phyloP scores from a whole-genome alignment of 2,888 invertebrate species.

The Macaria notata region DNA sequence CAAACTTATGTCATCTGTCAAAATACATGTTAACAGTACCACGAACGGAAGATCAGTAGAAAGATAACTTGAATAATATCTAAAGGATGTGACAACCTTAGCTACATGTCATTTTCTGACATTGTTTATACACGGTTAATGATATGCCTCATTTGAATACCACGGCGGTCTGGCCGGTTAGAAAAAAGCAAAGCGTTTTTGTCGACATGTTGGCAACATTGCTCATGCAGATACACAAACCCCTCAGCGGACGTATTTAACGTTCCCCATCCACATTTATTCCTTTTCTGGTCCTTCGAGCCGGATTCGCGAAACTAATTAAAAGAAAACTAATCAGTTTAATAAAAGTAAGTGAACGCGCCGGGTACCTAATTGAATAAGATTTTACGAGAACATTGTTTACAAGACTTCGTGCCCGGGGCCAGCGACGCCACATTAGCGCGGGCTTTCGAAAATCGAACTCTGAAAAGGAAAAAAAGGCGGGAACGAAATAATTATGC shows the following conservation, averaged over 20 bases:
- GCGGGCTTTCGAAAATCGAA: slow-evolving; percentile 73
- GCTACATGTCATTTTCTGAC: slow-evolving; percentile 76
- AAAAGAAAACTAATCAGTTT: slow-evolving; percentile 61
- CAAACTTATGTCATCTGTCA: slow-evolving; percentile 82
- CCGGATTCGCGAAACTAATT: slow-evolving; percentile 35
- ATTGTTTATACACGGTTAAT: slow-evolving; percentile 74
- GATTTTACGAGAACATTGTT: slow-evolving; percentile 80
- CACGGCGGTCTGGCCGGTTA: slow-evolving; percentile 69
- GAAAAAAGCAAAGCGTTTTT: slow-evolving; percentile 56
- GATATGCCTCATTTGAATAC: slow-evolving; percentile 75
- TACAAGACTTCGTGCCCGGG: slow-evolving; percentile 72
- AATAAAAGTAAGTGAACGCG: slow-evolving; percentile 55
- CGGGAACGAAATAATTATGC: slow-evolving; percentile 82
- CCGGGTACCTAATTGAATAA: slow-evolving; percentile 65
- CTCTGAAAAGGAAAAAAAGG: slow-evolving; percentile 68
- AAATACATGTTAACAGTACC: slow-evolving; percentile 79
- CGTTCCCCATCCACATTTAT: slow-evolving; percentile 6
- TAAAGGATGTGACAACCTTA: slow-evolving; percentile 64
- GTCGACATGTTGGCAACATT: slow-evolving; percentile 34
- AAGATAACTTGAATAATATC: slow-evolving; percentile 31
- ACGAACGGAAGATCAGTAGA: slow-evolving; percentile 40
- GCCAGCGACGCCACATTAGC: slow-evolving; percentile 74
- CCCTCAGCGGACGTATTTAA: slow-evolving; percentile 3
- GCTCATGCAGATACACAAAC: slow-evolving; percentile 26
- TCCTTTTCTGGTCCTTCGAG: slow-evolving; percentile 9